phyloP scores from a whole-genome alignment of 2,113 vertebrate genomes.

The Nothobranchius kuhntae region DNA sequence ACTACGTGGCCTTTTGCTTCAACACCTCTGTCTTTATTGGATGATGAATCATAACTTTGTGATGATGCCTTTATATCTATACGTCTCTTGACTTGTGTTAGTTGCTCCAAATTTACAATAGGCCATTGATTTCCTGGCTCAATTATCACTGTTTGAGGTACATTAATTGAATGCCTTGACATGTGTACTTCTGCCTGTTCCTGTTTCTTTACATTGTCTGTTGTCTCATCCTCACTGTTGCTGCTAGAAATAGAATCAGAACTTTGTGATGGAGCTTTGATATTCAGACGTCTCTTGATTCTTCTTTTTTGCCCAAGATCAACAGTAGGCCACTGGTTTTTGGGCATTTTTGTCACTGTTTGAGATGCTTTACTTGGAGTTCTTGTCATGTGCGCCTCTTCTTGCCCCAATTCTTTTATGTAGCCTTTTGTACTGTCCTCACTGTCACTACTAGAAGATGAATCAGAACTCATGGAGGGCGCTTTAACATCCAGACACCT shows the following conservation, averaged over 20 bases:
- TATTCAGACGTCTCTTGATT: background rate
- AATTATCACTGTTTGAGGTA: background rate
- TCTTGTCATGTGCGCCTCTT: background rate
- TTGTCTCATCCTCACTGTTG: slow-evolving; percentile 22
- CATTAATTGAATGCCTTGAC: background rate
- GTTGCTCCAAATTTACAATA: background rate
- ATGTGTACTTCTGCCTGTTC: background rate
- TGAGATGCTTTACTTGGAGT: background rate
- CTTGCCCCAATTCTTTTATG: background rate
- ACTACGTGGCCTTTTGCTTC: background rate
- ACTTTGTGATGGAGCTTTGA: slow-evolving; percentile 10
- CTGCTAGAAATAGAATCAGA: slow-evolving; percentile 24
- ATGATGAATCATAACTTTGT: slow-evolving; percentile 11
- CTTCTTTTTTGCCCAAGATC: background rate
- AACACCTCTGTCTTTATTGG: slow-evolving; percentile 37
- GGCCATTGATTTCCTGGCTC: slow-evolving; percentile 12
- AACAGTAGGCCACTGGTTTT: background rate
- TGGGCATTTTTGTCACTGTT: background rate
- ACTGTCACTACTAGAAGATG: slow-evolving; percentile 25
- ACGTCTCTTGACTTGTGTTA: background rate
- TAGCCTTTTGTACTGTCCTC: slow-evolving; percentile 6
- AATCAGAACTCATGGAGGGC: background rate
- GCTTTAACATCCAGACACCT: background rate
- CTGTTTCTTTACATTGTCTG: background rate
- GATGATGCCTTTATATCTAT: slow-evolving; percentile 22